Base-by-base conservation (phyloP, 2,797 vertebrate species). In the Argentina silus region DNA sequence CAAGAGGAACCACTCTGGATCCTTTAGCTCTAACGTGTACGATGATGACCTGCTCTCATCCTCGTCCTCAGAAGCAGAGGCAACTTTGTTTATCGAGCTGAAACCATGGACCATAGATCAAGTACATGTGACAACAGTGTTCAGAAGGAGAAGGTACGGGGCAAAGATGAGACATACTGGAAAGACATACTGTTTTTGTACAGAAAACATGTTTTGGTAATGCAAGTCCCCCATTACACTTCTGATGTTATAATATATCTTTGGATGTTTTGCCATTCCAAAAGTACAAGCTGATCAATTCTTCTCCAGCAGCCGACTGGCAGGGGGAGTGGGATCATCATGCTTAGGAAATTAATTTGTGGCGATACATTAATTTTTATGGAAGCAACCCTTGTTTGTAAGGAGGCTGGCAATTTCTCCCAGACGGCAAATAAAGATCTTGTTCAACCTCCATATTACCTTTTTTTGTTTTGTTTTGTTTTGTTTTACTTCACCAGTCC, bases 11-110 rank as follows among this genome's bases (percentile, higher is more conserved):
- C 97, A 99, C 93, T 99, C 98, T 0, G 98, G 98, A 82, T 99
- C 98, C 70, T 99, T 98, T 95, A 99, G 98, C 91, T 99, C 98
- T 89, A 99, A 99, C 59, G 98, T 99, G 93, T 99, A 98, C 78
- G 98, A 99, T 68, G 98, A 99, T 71, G 98, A 99, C 74, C 88
- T 99, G 83, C 97, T 99, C 75, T 99, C 98, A 51, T 97, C 98
- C 0, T 98, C 97, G 2, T 99, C 96, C 67, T 99, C 98, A 1
- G 98, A 99, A 88, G 95, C 97, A 0, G 98, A 99, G 89, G 97
- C 97, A 98, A 97, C 92, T 99, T 99, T 87, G 95, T 99, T 87
- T 99, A 99, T 84, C 95, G 98, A 66, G 92, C 97, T 93, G 98
- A 98, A 89, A 88, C 95, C 87, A 90, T 95, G 92, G 96, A 98